These are phyloP conservation scores for Drosophila saltans DNA, from an alignment of 1,140 invertebrate genomes.

Conservation along the genomic window DNA sequence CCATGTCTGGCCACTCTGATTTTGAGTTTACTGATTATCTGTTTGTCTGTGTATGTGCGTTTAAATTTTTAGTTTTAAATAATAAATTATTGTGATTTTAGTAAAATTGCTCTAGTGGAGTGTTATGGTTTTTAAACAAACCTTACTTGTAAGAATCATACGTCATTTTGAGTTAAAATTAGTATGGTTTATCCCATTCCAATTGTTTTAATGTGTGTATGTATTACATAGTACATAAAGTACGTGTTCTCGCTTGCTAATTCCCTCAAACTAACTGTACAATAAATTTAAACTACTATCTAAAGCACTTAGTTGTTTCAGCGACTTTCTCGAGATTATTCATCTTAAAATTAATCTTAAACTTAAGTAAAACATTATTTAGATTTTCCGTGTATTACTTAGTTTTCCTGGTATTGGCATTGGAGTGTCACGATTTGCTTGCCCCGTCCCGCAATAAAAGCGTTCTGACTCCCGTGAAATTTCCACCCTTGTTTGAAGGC, in stretches of 20 bases:
- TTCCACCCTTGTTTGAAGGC: not conserved
- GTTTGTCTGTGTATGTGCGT: constrained; percentile 1
- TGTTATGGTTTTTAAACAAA: not conserved
- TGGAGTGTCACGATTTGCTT: not conserved
- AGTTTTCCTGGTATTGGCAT: not conserved
- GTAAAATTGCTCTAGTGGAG: not conserved
- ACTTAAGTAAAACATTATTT: not conserved
- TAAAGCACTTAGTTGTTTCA: not conserved
- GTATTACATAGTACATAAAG: constrained; percentile 4
- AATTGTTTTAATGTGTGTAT: not conserved
- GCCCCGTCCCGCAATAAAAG: not conserved
- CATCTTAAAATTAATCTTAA: not conserved
- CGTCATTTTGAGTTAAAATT: not conserved
- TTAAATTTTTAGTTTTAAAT: constrained; percentile 9
- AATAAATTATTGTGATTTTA: not conserved
- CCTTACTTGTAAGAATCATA: not conserved
- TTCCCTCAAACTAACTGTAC: not conserved
- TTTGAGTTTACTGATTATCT: constrained; percentile 3
- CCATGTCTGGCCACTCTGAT: constrained; percentile 1
- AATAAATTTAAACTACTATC: not conserved
- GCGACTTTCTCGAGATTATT: not conserved
- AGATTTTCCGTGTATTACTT: not conserved
- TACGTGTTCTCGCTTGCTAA: not conserved
- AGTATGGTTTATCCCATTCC: not conserved
- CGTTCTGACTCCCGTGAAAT: not conserved